These are phyloP conservation scores for Typhlichthys eigenmanni DNA, from an alignment of 2,797 vertebrate species.

Conservation along the genomic window DNA sequence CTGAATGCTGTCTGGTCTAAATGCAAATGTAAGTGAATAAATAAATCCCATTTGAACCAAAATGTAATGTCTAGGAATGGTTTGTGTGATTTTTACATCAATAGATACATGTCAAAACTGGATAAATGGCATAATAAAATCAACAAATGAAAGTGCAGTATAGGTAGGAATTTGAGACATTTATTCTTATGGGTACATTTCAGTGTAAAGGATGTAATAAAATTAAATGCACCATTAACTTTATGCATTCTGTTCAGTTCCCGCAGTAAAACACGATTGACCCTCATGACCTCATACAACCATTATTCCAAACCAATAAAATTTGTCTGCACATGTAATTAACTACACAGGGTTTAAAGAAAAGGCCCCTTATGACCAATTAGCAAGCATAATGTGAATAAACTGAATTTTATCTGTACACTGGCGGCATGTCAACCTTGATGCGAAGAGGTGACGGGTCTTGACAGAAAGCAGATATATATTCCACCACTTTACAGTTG, in stretches of 20 bases:
- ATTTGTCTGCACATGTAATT: constrained; percentile 19
- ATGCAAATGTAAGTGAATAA: too few species aligned
- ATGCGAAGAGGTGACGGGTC: constrained; percentile 70
- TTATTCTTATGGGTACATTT: constrained; percentile 58
- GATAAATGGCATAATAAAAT: neutral
- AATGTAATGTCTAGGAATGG: too few species aligned
- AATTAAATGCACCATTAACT: constrained; percentile 63
- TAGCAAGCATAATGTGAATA: constrained; percentile 1
- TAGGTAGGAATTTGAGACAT: constrained; percentile 39
- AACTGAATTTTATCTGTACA: constrained; percentile 59
- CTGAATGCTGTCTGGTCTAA: too few species aligned
- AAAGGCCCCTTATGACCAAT: constrained; percentile 62
- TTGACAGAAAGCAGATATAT: constrained; percentile 69
- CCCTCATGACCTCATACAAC: constrained; percentile 9
- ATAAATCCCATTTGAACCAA: too few species aligned
- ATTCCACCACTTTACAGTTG: constrained; percentile 66
- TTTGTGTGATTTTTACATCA: too few species aligned
- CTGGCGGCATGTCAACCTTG: constrained; percentile 69
- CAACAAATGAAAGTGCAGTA: constrained; percentile 15
- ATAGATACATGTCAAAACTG: too few species aligned
- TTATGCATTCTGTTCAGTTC: constrained; percentile 14
- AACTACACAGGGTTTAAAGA: constrained; percentile 37
- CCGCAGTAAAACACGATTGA: constrained; percentile 30
- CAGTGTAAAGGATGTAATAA: constrained; percentile 52
- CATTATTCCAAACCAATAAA: constrained; percentile 30